These are phyloP conservation scores for Pangasius mekongensis DNA, from an alignment of 2,797 vertebrate genomes.

Conservation along the genomic window DNA sequence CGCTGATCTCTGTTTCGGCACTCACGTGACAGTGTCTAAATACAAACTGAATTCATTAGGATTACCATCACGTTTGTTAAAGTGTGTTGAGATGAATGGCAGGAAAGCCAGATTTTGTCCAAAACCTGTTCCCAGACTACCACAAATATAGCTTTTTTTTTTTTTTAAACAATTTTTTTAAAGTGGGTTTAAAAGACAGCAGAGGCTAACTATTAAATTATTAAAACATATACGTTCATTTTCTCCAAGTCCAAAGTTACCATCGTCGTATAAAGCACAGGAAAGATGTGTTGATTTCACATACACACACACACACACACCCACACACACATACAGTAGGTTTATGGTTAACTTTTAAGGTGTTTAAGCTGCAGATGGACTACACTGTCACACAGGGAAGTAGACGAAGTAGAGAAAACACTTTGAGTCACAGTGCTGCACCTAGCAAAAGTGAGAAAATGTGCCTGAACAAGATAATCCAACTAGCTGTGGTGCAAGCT, in stretches of 20 bases:
- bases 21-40: background rate
- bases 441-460: background rate
- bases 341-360: background rate
- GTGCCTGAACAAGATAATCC: background rate
- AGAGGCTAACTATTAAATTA: background rate
- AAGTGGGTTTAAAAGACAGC: background rate
- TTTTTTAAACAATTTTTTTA: background rate
- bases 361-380: background rate
- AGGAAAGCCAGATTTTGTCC: background rate
- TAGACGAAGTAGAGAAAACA: background rate
- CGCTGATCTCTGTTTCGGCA: background rate
- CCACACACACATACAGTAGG: too few species aligned
- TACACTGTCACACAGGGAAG: background rate
- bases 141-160: background rate
- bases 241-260: background rate
- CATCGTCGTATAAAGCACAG: background rate
- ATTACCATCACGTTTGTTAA: background rate
- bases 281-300: background rate
- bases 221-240: background rate
- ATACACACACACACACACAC: too few species aligned
- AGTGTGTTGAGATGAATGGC: background rate
- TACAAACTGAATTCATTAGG: background rate
- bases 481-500: background rate
- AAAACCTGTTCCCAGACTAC: background rate
- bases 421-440: background rate